Conservation (phyloP, 53 echinoderm and acorn worm species). For the Glandiceps talaboti region DNA sequence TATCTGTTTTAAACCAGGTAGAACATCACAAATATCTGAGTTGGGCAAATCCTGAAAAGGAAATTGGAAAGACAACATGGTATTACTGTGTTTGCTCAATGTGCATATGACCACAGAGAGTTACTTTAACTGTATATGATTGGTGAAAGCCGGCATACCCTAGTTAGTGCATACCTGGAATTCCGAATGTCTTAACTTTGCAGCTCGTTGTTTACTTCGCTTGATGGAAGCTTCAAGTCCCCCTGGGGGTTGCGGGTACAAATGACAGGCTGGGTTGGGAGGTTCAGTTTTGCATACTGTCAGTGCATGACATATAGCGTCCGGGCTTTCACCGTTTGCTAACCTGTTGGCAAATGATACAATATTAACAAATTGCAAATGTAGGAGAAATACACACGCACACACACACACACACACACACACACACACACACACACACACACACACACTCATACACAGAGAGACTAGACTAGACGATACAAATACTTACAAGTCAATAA, state of each 20-base stretch:
- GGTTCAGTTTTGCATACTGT: conserved; percentile 41
- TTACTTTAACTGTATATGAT: no score
- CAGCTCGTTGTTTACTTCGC: neutral
- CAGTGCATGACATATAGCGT: conserved; percentile 49
- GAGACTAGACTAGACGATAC: no score
- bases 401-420: neutral
- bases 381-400: no score
- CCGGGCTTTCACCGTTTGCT: conserved; percentile 21
- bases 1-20: neutral
- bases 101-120: no score
- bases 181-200: no score
- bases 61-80: neutral
- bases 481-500: conserved; percentile 4
- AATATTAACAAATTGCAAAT: no score
- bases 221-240: neutral
- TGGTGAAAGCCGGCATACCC: no score
- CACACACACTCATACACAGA: no score
- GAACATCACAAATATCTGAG: neutral
- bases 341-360: no score
- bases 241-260: conserved; percentile 18
- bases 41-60: neutral
- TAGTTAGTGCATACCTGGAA: no score
- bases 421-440: neutral
- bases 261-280: conserved; percentile 19
- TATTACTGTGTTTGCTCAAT: no score